These are phyloP conservation scores for Panonychus citri DNA, from an alignment of 1,140 invertebrate genomes.

Conservation along the genomic window DNA sequence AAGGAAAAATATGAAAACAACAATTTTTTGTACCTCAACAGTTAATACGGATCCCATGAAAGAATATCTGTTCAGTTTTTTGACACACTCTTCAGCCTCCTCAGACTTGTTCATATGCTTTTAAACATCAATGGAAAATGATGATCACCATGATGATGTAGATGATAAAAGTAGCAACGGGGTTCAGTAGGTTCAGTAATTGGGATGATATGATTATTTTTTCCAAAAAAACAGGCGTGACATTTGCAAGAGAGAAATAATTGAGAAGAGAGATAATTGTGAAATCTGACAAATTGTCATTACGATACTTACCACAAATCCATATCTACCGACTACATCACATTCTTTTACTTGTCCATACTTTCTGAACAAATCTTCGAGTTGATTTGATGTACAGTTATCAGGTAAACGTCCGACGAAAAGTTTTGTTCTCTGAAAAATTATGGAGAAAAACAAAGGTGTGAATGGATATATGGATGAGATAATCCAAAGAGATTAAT, in stretches of 20 bases:
- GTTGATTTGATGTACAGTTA: constrained; percentile 51
- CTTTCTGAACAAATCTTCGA: constrained; percentile 60
- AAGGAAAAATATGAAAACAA: too few relatives aligned
- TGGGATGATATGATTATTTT: too few relatives aligned
- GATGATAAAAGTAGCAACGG: too few relatives aligned
- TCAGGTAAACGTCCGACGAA: constrained; percentile 35
- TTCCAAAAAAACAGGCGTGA: not conserved
- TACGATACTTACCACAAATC: constrained; percentile 46
- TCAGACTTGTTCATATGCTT: constrained; percentile 41
- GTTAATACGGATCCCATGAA: constrained; percentile 44
- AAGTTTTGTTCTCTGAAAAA: constrained; percentile 5
- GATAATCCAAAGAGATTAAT: too few relatives aligned
- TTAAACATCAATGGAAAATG: not conserved
- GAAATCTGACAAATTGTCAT: too few relatives aligned
- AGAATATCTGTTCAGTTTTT: constrained; percentile 36
- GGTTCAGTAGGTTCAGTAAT: not conserved
- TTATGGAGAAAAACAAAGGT: too few relatives aligned
- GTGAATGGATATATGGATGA: too few relatives aligned
- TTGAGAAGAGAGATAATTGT: too few relatives aligned
- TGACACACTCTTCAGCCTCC: constrained; percentile 41
- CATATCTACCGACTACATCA: constrained; percentile 73
- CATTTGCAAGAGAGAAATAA: not conserved
- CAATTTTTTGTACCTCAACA: constrained; percentile 48
- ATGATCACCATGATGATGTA: too few relatives aligned
- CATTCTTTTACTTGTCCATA: constrained; percentile 68